These are phyloP conservation scores for Mus minutoides DNA, from an alignment of 2,797 vertebrate genomes.

Conservation along the genomic window DNA sequence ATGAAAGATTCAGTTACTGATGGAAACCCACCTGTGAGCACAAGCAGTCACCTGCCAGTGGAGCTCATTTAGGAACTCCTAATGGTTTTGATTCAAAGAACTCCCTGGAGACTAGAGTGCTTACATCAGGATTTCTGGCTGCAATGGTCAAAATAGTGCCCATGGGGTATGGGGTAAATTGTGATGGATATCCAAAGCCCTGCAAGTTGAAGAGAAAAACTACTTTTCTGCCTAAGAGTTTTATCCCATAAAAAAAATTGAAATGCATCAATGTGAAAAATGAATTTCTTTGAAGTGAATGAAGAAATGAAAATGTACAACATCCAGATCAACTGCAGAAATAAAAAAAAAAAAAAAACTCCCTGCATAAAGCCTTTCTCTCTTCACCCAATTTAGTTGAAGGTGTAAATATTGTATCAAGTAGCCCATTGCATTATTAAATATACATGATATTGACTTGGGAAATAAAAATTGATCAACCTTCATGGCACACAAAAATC, in stretches of 20 bases:
- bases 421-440: slow-evolving; percentile 27
- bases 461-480: not conserved
- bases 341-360: not conserved
- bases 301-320: slow-evolving; percentile 67
- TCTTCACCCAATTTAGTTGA: slow-evolving; percentile 1
- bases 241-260: slow-evolving; percentile 65
- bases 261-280: slow-evolving; percentile 68
- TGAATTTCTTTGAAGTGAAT: slow-evolving; percentile 50
- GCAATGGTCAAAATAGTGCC: slow-evolving; percentile 69
- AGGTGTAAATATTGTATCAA: slow-evolving; percentile 44
- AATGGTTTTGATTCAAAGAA: slow-evolving; percentile 71
- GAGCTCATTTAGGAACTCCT: slow-evolving; percentile 60
- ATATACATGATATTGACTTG: slow-evolving; percentile 1
- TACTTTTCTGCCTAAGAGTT: slow-evolving; percentile 70
- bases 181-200: slow-evolving; percentile 65
- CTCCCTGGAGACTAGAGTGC: slow-evolving; percentile 66
- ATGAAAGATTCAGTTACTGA: slow-evolving; percentile 75
- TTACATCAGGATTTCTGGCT: slow-evolving; percentile 69
- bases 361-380: not conserved
- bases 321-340: not conserved
- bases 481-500: not conserved
- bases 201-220: slow-evolving; percentile 69
- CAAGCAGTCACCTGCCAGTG: not conserved
- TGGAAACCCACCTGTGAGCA: slow-evolving; percentile 67
- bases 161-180: slow-evolving; percentile 70